Base-by-base conservation (phyloP, 2,888 invertebrate species). In the Temnothorax unifasciatus region DNA sequence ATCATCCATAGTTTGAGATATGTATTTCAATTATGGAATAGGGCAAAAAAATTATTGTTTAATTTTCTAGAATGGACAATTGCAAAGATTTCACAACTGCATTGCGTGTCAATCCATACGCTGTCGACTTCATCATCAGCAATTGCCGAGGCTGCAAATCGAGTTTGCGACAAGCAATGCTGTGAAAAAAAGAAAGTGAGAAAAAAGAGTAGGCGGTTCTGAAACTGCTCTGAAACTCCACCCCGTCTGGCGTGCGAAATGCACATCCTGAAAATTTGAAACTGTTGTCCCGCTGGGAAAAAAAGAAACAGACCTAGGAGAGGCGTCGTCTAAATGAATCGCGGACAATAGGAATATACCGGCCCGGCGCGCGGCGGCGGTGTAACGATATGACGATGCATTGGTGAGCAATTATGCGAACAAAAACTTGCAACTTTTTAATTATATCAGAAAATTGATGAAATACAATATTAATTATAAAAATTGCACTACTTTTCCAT, bases 271-370 rank as follows among this genome's bases (percentile, higher is more conserved):
- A 74, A 75, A 64, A 75, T 34, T 29, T 66, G 82, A 83, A 57
- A 79, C 57, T 47, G 64, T 84, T 82, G 84, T 59, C 44, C 64
- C 52, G 59, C 47, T 25, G 57, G 69, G 71, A 74, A 63, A 76
- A 57, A 57, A 63, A 34, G 63, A 21, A 50, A 44, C 11, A 75
- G 6, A 2, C 3, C 44, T 44, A 47, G 44, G 13, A 18, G 15
- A 44, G 41, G 18, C 77, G 63, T 57, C 81, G 83, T 82, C 85
- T 74, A 85, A 86, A 85, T 89, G 89, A 89, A 89, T 88, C 89
- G 86, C 25, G 83, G 75, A 84, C 88, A 86, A 89, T 81, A 82
- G 83, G 66, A 87, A 86, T 64, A 75, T 68, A 64, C 50, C 41
- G 25, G 9, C 54, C 13, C 11, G 61, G 57, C 18, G 50, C n/a